Percentiles rank a stretch among this genome's conserved stretches.
These are phyloP conservation scores for Xenentodon cancila DNA, from an alignment of 2,797 vertebrate species.

Conservation along the genomic window DNA sequence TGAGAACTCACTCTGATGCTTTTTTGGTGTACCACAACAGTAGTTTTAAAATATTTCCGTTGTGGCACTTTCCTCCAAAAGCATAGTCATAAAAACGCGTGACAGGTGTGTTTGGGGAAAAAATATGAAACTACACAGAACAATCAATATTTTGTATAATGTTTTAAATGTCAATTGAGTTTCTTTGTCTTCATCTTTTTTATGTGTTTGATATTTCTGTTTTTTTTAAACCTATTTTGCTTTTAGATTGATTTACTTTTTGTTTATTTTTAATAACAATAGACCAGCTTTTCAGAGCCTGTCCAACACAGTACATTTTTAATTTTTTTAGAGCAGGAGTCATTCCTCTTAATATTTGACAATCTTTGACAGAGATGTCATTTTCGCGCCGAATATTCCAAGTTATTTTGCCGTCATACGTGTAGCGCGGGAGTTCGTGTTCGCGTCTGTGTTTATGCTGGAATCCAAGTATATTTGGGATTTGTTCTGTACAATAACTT, in stretches of 20 bases:
- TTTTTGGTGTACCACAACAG: not conserved
- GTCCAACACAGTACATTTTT: fast-evolving
- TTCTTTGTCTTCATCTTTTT: too few species aligned
- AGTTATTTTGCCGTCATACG: constrained; percentile 1
- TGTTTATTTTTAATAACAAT: too few species aligned
- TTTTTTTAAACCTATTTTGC: too few species aligned
- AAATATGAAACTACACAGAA: not conserved
- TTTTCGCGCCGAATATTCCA: constrained; percentile 79
- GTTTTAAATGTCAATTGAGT: not conserved
- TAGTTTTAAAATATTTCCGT: too few species aligned
- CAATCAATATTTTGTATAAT: not conserved
- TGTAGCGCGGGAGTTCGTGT: constrained; percentile 61
- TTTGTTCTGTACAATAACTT: not conserved
- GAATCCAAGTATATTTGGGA: not conserved
- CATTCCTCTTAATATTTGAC: fast-evolving
- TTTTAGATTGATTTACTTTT: too few species aligned
- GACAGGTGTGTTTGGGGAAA: too few species aligned
- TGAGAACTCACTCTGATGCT: constrained; percentile 35
- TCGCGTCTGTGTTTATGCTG: not conserved
- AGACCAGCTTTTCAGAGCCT: not conserved
- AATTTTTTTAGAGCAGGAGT: fast-evolving
- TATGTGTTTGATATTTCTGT: too few species aligned
- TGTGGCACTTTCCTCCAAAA: too few species aligned
- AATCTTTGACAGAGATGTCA: constrained; percentile 53
- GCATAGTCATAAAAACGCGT: too few species aligned